These are phyloP conservation scores for Phoeniculus purpureus DNA, from an alignment of 2,797 vertebrate species.

Conservation along the genomic window DNA sequence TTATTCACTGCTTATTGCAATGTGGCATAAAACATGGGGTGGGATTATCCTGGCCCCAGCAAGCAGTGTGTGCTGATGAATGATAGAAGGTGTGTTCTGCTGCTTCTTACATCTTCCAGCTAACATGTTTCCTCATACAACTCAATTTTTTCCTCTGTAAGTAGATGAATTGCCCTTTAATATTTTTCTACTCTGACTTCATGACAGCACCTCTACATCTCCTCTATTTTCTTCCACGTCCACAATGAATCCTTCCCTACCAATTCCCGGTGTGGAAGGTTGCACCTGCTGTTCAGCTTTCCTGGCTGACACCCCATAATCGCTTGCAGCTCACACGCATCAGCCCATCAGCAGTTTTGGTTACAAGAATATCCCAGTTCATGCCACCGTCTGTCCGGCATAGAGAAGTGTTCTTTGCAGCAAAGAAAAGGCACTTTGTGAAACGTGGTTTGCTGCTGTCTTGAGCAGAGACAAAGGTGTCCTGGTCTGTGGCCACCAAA, in stretches of 20 bases:
- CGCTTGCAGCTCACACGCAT: not conserved
- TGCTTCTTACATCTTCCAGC: not conserved
- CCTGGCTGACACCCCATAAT: not conserved
- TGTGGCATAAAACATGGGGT: not conserved
- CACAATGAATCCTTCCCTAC: not conserved
- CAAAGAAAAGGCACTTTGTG: constrained; percentile 6
- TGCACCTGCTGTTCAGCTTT: not conserved
- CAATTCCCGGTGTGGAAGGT: accelerated
- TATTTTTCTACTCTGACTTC: not conserved
- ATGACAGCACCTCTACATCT: not conserved
- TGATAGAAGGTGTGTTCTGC: not conserved
- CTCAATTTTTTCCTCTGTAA: not conserved
- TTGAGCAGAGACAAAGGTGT: not conserved
- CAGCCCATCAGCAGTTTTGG: not conserved
- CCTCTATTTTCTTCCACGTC: not conserved
- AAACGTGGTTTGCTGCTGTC: not conserved
- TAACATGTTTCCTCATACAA: not conserved
- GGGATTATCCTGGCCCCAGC: not conserved
- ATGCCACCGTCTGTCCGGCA: not conserved
- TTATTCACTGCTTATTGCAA: not conserved
- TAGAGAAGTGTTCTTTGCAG: not conserved
- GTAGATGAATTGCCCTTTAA: not conserved
- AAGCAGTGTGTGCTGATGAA: not conserved
- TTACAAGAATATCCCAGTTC: not conserved
- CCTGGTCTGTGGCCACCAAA: not conserved